These are phyloP conservation scores for Sphinx pinastri DNA, from an alignment of 2,888 invertebrate genomes.

Conservation along the genomic window DNA sequence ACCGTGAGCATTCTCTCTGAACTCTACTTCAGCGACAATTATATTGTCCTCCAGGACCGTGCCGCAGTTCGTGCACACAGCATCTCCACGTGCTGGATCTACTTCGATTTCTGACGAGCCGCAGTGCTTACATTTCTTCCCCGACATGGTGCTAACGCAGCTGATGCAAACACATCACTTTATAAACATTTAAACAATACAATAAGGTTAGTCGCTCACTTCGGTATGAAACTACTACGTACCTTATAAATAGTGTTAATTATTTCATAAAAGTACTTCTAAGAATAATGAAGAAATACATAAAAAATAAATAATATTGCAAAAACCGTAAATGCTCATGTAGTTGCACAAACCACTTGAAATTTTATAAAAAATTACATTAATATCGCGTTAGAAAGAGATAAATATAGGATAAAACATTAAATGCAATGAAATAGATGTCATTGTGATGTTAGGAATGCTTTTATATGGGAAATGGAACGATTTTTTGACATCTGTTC, in stretches of 20 bases:
- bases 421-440: not conserved
- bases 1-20: constrained; percentile 96
- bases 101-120: constrained; percentile 96
- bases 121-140: constrained; percentile 93
- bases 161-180: constrained; percentile 17
- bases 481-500: not conserved
- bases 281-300: not conserved
- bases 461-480: not conserved
- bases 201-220: not conserved
- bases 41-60: constrained; percentile 97
- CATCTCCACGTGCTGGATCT: constrained; percentile 97
- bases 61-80: constrained; percentile 98
- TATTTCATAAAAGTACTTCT: constrained; percentile 1
- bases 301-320: not conserved
- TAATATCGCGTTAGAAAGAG: not conserved
- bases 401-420: not conserved
- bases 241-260: not conserved
- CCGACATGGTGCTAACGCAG: constrained; percentile 66
- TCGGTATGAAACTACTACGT: not conserved
- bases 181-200: constrained; percentile 19
- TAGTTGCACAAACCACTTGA: not conserved
- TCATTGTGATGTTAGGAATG: not conserved
- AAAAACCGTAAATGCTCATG: not conserved
- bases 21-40: constrained; percentile 98
- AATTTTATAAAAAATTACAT: too few relatives aligned